Evolutionary conservation across 2,113 vertebrate species (phyloP).

Genomic region (Poeciliopsis occidentalis): DNA sequence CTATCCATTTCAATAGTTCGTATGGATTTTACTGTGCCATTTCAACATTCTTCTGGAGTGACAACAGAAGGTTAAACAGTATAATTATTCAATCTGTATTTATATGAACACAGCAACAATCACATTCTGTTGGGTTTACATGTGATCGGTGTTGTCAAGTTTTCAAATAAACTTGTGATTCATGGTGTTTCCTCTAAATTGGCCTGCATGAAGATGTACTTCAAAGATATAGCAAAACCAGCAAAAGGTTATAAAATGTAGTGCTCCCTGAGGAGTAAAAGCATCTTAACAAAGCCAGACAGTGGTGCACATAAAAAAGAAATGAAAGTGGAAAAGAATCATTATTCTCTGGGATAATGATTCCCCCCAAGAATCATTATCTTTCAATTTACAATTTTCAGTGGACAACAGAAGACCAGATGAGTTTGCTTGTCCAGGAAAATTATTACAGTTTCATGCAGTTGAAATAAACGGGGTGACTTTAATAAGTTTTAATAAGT

Average conservation of each 20-base stretch:
- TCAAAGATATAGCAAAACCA: neutral
- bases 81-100: neutral
- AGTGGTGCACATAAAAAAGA: neutral
- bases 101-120: neutral
- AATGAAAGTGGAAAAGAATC: neutral
- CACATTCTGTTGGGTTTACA: neutral
- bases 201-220: neutral
- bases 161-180: neutral
- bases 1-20: conserved; percentile 24
- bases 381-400: neutral
- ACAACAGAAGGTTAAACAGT: conserved; percentile 6
- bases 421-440: neutral
- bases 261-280: neutral
- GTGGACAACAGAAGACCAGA: neutral
- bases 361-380: neutral
- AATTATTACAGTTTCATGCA: neutral
- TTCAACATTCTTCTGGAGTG: conserved; percentile 28
- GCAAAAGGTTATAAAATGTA: neutral
- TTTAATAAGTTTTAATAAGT: no score
- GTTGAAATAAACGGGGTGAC: no score
- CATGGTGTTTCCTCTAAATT: neutral
- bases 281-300: neutral
- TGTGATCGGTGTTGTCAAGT: neutral
- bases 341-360: neutral
- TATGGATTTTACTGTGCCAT: conserved; percentile 23